Conservation (phyloP, 2,113 vertebrate genomes). For the Podilymbus podiceps region DNA sequence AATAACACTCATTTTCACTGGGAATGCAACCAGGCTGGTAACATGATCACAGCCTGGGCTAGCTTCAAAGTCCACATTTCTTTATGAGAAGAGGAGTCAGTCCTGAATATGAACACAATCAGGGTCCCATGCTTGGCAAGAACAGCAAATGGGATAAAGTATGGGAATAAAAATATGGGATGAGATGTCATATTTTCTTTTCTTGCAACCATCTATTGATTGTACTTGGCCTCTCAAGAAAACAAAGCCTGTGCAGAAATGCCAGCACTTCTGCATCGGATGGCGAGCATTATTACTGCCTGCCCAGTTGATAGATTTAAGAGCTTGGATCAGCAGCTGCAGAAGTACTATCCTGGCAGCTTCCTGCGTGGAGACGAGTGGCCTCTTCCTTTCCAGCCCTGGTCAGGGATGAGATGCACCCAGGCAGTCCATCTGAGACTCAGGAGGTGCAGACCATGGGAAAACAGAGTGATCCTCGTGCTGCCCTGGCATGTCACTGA, state of each 20-base stretch:
- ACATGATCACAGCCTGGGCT: neutral
- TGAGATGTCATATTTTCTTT: neutral
- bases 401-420: neutral
- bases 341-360: neutral
- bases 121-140: neutral
- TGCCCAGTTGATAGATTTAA: neutral
- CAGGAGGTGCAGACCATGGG: neutral
- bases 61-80: constrained; percentile 18
- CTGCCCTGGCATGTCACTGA: neutral
- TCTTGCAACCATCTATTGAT: too few species aligned
- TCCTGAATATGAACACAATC: neutral
- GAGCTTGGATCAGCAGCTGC: neutral
- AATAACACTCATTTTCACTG: constrained; percentile 43
- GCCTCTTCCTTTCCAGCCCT: neutral
- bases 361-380: rapidly evolving
- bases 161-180: neutral
- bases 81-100: neutral
- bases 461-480: neutral
- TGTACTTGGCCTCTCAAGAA: too few species aligned
- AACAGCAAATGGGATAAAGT: neutral
- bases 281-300: neutral
- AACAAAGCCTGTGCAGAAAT: neutral
- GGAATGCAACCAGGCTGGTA: constrained; percentile 7
- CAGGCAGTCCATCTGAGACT: neutral
- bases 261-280: neutral